Evolutionary conservation across 2,797 vertebrate genomes (phyloP), one percentile per base, ranked within the genome.

Genomic region (Lutjanus campechanus): DNA sequence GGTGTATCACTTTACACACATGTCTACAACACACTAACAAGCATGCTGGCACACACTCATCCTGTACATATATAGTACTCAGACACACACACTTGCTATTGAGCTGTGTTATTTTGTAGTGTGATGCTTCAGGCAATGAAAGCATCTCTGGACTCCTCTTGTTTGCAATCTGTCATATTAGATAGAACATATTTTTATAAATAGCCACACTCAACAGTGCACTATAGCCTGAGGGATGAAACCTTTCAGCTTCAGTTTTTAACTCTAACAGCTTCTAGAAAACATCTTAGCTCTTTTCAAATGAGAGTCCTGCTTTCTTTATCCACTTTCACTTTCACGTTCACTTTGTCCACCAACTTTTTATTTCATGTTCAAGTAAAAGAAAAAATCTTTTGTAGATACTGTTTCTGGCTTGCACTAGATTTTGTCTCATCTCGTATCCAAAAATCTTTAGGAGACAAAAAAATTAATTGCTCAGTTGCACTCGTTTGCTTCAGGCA

Each of bases 181-280:
- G 67, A 81, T 11, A n/a, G 16, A 5, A 16, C 16, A 51, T 20
- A 19, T 6, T 61, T 65, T 61, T 53, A 16, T 50, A 54, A 68
- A 83, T 69, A 65, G 50, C 46, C 36, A 55, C 49, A 46, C 55
- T 65, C 49, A 65, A 11, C 56, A 25, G 15, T 11, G 29, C 16
- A 4, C 29, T 53, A 7, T 43, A 46, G 9, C 63, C 63, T 8
- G 29, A 46, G 2, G 69, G 53, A 55, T 41, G 41, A 4, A 11
- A 60, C 16, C 47, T 70, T 56, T 76, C 40, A 47, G 5, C 50
- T 17, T 17, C 5, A 7, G 46, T 50, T 53, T 43, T 40, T 8
- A 36, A 2, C 20, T 58, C 15, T 19, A 20, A 11, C 13, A 54
- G 12, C 11, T 41, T 70, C 12, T 41, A 36, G 2, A 1, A 36